Evolutionary conservation across 2,113 vertebrate genomes (phyloP).

Genomic region (Ovibos moschatus): DNA sequence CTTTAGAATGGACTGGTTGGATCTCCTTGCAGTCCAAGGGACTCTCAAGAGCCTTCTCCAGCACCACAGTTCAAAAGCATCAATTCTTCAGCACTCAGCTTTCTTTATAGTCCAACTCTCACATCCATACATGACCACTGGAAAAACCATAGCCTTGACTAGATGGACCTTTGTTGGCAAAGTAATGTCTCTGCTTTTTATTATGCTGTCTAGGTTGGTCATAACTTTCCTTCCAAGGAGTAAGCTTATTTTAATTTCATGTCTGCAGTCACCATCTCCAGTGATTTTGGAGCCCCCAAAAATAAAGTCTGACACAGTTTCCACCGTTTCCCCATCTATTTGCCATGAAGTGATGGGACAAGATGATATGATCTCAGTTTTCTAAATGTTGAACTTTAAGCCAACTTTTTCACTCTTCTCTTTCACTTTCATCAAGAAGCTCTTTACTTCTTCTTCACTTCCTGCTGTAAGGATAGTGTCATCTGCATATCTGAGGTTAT

Average conservation of each 20-base stretch:
- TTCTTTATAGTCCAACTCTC: background rate
- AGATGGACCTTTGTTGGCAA: background rate
- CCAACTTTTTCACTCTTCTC: background rate
- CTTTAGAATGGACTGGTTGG: background rate
- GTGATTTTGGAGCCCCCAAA: background rate
- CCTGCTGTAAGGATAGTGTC: no score
- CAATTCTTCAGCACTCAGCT: rapidly evolving
- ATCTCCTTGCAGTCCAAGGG: background rate
- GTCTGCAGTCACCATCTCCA: background rate
- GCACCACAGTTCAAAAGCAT: background rate
- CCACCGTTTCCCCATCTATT: background rate
- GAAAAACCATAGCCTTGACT: background rate
- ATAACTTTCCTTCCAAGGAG: background rate
- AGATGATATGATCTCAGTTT: background rate
- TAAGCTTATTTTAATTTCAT: background rate
- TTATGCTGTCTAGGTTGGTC: background rate
- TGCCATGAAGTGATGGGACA: background rate
- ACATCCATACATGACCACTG: background rate
- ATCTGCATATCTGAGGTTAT: no score
- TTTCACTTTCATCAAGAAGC: no score
- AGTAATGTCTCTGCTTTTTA: background rate
- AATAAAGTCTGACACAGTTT: background rate
- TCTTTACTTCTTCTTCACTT: no score
- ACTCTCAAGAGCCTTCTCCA: background rate
- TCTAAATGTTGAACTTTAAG: background rate